A percentile compares a stretch with the other conserved stretches of the same genome.
phyloP scores from a whole-genome alignment of 2,113 vertebrate genomes.

The Mesoclemmys tuberculata region DNA sequence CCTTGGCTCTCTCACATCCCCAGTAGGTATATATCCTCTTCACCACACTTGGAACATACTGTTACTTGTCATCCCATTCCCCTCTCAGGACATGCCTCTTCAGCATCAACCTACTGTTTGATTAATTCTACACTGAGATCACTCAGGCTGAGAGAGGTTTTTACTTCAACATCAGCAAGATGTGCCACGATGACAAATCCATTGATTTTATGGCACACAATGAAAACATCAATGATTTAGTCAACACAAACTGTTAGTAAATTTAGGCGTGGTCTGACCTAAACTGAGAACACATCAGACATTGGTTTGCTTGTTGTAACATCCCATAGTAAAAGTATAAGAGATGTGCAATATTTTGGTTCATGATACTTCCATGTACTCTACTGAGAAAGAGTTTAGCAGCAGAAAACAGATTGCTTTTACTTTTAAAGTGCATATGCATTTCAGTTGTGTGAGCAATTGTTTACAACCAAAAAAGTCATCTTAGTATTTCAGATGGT shows the following conservation, averaged over 20 bases:
- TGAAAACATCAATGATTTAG: background rate
- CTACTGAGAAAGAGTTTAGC: background rate
- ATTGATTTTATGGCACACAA: background rate
- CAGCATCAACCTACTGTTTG: background rate
- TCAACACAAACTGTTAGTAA: background rate
- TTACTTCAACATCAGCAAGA: background rate
- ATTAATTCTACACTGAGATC: slow-evolving; percentile 10
- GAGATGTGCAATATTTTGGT: background rate
- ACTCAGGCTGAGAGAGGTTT: background rate
- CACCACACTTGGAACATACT: background rate
- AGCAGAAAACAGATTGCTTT: background rate
- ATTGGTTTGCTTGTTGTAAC: background rate
- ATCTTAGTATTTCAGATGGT: background rate
- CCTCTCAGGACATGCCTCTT: background rate
- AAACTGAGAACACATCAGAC: background rate
- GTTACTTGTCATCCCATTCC: accelerated
- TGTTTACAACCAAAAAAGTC: background rate
- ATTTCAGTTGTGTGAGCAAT: background rate
- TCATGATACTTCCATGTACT: background rate
- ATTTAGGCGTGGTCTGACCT: background rate
- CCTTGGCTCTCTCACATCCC: slow-evolving; percentile 49
- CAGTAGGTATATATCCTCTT: background rate
- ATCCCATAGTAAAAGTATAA: background rate
- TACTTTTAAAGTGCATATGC: background rate
- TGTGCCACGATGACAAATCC: slow-evolving; percentile 11